Conservation (phyloP, 2,113 vertebrate species). For the Anser cygnoides region DNA sequence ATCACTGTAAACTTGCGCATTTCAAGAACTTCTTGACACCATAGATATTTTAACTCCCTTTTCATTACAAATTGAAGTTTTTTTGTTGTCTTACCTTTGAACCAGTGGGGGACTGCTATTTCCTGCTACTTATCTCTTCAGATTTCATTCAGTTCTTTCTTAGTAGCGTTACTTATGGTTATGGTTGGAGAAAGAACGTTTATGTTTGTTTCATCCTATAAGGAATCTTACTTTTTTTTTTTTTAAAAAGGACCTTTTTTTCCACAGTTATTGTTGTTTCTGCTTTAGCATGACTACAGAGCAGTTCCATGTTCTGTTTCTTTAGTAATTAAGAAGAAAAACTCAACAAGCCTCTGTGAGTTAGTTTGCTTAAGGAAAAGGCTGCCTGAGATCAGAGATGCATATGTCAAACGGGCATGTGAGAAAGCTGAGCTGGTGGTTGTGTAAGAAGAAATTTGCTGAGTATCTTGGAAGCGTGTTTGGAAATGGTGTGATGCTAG, state of each 20-base stretch:
- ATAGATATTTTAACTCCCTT: neutral
- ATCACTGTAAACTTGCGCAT: neutral
- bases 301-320: neutral
- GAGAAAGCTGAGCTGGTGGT: neutral
- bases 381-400: neutral
- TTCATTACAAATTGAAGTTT: neutral
- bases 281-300: neutral
- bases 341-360: neutral
- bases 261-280: neutral
- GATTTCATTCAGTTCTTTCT: neutral
- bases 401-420: rapidly evolving
- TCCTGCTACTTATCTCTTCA: neutral
- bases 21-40: neutral
- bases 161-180: neutral
- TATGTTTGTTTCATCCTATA: neutral
- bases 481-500: neutral
- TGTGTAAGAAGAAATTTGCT: neutral
- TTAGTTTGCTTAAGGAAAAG: neutral
- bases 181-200: neutral
- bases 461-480: rapidly evolving
- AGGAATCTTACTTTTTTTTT: neutral
- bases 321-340: neutral
- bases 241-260: neutral
- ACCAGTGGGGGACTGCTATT: neutral
- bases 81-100: neutral